Evolutionary conservation across 2,888 invertebrate species (phyloP).

Genomic region (Quadroppia sp.): DNA sequence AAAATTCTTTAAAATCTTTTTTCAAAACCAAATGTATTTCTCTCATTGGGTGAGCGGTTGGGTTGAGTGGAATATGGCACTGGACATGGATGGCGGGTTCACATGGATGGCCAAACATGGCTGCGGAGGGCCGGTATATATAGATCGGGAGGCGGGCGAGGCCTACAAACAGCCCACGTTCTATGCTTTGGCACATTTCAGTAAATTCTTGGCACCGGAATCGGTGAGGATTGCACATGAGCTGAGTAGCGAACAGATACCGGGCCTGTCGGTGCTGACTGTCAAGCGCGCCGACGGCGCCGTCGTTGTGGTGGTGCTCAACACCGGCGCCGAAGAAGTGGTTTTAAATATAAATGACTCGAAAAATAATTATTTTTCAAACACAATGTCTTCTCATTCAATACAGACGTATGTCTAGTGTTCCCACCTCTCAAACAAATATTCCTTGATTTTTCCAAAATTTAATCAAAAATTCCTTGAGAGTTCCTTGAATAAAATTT

Average conservation of each 20-base stretch:
- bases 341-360: conserved; percentile 37
- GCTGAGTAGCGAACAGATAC: background rate
- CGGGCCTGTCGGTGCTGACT: background rate
- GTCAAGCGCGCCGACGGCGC: conserved; percentile 30
- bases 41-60: conserved; percentile 72
- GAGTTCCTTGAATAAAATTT: too few relatives aligned
- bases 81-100: conserved; percentile 71
- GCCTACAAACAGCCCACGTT: conserved; percentile 87
- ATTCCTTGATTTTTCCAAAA: too few relatives aligned
- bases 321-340: conserved; percentile 30
- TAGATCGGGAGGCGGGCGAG: conserved; percentile 62
- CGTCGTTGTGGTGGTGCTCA: conserved; percentile 19
- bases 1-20: too few relatives aligned
- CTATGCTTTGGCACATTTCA: conserved; percentile 72
- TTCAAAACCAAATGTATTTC: too few relatives aligned
- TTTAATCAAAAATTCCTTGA: too few relatives aligned
- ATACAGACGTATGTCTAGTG: conserved; percentile 45
- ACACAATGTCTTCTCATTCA: conserved; percentile 40
- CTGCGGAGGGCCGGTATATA: conserved; percentile 71
- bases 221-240: conserved; percentile 45
- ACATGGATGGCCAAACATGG: conserved; percentile 73
- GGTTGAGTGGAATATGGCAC: conserved; percentile 84
- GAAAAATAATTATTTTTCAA: conserved; percentile 36
- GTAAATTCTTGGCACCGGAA: conserved; percentile 50
- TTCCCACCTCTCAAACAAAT: too few relatives aligned